These are phyloP conservation scores for Vulpes ferrilata DNA, from an alignment of 2,113 vertebrate species.

Conservation along the genomic window DNA sequence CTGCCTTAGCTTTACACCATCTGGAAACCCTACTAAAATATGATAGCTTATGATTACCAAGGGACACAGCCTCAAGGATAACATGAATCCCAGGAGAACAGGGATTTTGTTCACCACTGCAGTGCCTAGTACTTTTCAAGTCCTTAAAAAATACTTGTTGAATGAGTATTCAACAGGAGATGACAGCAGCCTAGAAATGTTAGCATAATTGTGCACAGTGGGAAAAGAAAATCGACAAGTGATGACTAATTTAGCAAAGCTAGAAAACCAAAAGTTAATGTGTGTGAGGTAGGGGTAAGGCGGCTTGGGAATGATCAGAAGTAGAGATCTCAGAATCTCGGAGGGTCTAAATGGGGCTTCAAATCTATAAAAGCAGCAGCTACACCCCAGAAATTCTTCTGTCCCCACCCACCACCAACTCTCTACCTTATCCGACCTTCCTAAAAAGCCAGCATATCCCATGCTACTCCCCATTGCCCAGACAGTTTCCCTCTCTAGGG, in stretches of 20 bases:
- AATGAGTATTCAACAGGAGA: not conserved
- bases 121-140: not conserved
- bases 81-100: not conserved
- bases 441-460: not conserved
- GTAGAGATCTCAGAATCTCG: accelerated
- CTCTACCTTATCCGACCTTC: not conserved
- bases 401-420: no score
- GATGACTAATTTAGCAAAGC: not conserved
- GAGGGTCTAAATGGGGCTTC: not conserved
- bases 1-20: accelerated
- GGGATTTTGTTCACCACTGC: not conserved
- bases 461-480: not conserved
- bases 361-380: not conserved
- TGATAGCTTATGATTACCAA: accelerated
- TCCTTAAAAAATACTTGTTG: not conserved
- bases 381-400: not conserved
- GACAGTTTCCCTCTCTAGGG: not conserved
- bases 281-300: accelerated
- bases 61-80: not conserved
- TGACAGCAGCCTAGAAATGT: not conserved
- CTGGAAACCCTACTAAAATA: no score
- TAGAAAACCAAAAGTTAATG: not conserved
- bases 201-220: accelerated
- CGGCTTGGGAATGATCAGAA: no score
- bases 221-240: not conserved